Evolutionary conservation across 2,113 vertebrate genomes (phyloP).

Genomic region (Himantopus leucocephalus): DNA sequence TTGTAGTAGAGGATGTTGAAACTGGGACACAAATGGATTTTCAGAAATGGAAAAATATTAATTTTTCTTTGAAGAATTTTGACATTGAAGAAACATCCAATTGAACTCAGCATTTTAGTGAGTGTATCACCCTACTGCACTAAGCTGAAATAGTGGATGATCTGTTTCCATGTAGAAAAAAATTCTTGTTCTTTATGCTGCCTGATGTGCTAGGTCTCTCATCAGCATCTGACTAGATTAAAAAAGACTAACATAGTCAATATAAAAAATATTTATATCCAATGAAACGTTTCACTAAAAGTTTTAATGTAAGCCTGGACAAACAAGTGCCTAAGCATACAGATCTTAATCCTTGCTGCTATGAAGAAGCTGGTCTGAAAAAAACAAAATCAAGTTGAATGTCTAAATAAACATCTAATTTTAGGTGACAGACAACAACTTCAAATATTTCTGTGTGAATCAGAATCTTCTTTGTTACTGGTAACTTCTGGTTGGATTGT

Average conservation of each 20-base stretch:
- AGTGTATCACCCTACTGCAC: neutral
- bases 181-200: neutral
- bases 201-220: neutral
- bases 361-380: neutral
- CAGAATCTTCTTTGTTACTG: neutral
- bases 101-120: neutral
- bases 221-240: neutral
- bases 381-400: neutral
- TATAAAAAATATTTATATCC: neutral
- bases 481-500: neutral
- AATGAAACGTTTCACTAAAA: neutral
- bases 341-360: neutral
- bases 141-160: neutral
- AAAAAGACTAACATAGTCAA: neutral
- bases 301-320: neutral
- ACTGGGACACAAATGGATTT: conserved; percentile 52
- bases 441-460: neutral
- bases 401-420: neutral
- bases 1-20: conserved; percentile 66
- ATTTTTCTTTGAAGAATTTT: conserved; percentile 69
- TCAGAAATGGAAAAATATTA: conserved; percentile 71
- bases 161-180: neutral
- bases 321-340: neutral
- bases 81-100: conserved; percentile 48
- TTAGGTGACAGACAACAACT: neutral